These are phyloP conservation scores for Philereme transversata DNA, from an alignment of 2,888 invertebrate species.

Conservation along the genomic window DNA sequence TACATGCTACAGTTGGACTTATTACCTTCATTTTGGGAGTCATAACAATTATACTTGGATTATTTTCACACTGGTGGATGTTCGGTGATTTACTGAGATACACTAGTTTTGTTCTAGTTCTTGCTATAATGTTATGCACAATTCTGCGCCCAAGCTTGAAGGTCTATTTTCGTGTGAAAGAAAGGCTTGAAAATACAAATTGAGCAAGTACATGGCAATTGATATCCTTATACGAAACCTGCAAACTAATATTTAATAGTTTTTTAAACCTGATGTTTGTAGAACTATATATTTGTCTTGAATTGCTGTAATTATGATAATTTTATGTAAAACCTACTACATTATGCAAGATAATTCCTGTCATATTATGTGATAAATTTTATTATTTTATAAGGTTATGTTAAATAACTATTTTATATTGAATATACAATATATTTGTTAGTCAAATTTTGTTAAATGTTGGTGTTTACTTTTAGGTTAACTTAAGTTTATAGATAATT, in stretches of 20 bases:
- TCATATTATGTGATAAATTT: neutral
- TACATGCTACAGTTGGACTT: conserved; percentile 72
- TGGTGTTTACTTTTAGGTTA: no score
- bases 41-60: conserved; percentile 67
- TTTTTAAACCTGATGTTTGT: neutral
- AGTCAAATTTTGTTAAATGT: no score
- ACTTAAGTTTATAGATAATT: no score
- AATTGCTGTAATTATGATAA: neutral
- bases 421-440: no score
- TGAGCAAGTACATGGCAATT: conserved; percentile 10
- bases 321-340: neutral
- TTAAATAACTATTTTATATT: no score
- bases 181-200: conserved; percentile 64
- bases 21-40: conserved; percentile 70
- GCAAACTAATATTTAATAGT: neutral
- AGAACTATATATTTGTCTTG: neutral
- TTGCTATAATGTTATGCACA: conserved; percentile 68
- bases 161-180: conserved; percentile 75
- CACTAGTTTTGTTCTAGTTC: conserved; percentile 58
- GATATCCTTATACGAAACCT: neutral
- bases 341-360: neutral
- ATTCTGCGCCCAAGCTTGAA: conserved; percentile 72
- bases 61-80: conserved; percentile 72
- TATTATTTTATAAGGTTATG: no score
- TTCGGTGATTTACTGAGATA: conserved; percentile 70